Conservation (phyloP, 2,888 invertebrate species). For the Hyles lineata region DNA sequence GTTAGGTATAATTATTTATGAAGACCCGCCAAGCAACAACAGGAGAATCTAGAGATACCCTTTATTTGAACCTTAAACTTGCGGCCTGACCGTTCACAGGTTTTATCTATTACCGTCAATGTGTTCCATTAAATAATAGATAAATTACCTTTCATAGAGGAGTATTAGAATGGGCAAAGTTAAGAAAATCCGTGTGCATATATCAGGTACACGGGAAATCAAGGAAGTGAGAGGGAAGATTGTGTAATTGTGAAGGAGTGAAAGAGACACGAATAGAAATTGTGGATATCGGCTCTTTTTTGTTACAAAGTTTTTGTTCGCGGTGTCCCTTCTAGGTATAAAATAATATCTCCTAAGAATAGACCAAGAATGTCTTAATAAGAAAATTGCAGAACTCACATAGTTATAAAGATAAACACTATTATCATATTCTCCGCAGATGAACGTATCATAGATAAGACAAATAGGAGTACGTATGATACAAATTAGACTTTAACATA, state of each 20-base stretch:
- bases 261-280: too few relatives aligned
- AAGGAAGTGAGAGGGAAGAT: too few relatives aligned
- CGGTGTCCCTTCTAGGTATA: background rate
- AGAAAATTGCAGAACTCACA: constrained; percentile 16
- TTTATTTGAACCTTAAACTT: too few relatives aligned
- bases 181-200: too few relatives aligned
- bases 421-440: constrained; percentile 16
- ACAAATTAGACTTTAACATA: background rate
- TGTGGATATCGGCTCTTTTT: too few relatives aligned
- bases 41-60: too few relatives aligned
- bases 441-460: background rate
- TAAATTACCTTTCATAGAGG: background rate
- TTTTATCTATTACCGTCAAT: background rate
- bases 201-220: too few relatives aligned
- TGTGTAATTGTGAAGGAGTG: too few relatives aligned
- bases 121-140: background rate
- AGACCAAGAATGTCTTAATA: background rate
- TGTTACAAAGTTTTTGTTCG: too few relatives aligned
- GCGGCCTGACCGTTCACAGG: background rate
- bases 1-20: background rate
- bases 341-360: background rate
- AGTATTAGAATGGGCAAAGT: too few relatives aligned
- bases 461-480: background rate
- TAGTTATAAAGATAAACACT: background rate
- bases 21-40: background rate